Conservation (phyloP, 2,888 invertebrate species). For the Hirtodrosophila confusa region DNA sequence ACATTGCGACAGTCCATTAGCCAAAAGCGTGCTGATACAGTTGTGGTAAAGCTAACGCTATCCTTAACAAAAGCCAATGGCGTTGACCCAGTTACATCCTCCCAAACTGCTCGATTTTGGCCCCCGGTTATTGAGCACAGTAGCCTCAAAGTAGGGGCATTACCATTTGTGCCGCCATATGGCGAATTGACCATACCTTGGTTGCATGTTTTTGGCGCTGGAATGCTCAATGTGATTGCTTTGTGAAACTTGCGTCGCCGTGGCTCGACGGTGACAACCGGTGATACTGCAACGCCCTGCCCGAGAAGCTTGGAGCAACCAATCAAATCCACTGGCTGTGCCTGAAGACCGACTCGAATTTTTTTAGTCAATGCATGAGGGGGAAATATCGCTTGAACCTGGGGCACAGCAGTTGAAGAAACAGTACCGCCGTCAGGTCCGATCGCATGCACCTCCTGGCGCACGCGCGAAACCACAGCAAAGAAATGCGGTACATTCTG, state of each 20-base stretch:
- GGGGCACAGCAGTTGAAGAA: conserved; percentile 96
- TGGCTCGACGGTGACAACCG: conserved; percentile 99
- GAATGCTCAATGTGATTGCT: conserved; percentile 98
- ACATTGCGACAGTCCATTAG: conserved; percentile 99
- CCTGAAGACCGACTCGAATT: conserved; percentile 98
- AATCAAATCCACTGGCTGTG: conserved; percentile 95
- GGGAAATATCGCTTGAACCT: conserved; percentile 94
- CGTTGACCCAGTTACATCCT: conserved; percentile 99
- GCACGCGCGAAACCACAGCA: conserved; percentile 96
- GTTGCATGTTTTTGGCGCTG: conserved; percentile 89
- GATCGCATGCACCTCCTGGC: conserved; percentile 98
- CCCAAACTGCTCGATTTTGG: conserved; percentile 98
- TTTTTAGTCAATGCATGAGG: conserved; percentile 98
- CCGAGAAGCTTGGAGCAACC: conserved; percentile 94
- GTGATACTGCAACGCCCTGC: conserved; percentile 98
- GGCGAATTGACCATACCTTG: conserved; percentile 93
- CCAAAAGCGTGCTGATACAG: conserved; percentile 99
- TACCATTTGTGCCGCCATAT: conserved; percentile 90
- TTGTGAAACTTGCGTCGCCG: conserved; percentile 99
- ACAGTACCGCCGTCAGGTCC: conserved; percentile 99
- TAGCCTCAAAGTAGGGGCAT: conserved; percentile 93
- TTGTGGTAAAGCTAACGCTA: conserved; percentile 99
- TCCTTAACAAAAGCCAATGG: conserved; percentile 98
- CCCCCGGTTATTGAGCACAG: conserved; percentile 98
- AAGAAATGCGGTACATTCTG: conserved; percentile 99